Conservation (phyloP, 2,797 vertebrate species). For the Syndactyla subalaris region DNA sequence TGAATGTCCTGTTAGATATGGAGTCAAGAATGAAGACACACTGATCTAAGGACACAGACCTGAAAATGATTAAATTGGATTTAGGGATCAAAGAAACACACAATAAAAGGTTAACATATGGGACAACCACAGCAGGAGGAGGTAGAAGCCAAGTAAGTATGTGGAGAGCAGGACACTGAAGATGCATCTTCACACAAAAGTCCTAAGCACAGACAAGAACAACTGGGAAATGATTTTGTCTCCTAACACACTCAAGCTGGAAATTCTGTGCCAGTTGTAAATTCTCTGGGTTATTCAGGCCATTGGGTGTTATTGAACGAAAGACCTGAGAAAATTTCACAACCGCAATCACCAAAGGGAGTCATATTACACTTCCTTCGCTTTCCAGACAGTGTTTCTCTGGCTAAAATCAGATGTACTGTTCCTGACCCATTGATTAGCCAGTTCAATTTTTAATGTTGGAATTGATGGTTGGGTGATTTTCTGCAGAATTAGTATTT, state of each 20-base stretch:
- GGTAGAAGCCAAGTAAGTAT: background rate
- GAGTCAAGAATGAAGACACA: background rate
- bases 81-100: background rate
- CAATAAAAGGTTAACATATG: background rate
- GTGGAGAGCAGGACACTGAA: background rate
- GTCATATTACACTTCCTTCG: background rate
- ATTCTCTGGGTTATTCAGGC: background rate
- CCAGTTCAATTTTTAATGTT: background rate
- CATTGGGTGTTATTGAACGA: background rate
- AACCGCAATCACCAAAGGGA: background rate
- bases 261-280: background rate
- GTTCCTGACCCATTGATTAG: background rate
- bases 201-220: background rate
- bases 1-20: background rate
- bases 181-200: background rate
- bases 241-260: background rate
- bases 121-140: background rate
- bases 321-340: background rate
- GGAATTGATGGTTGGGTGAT: background rate
- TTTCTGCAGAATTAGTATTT: background rate
- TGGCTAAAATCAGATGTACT: fast-evolving
- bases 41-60: background rate
- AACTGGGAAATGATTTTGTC: background rate
- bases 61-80: background rate
- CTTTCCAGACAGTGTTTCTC: background rate